Evolutionary conservation across 2,113 vertebrate genomes (phyloP).

Genomic region (Pan troglodytes): DNA sequence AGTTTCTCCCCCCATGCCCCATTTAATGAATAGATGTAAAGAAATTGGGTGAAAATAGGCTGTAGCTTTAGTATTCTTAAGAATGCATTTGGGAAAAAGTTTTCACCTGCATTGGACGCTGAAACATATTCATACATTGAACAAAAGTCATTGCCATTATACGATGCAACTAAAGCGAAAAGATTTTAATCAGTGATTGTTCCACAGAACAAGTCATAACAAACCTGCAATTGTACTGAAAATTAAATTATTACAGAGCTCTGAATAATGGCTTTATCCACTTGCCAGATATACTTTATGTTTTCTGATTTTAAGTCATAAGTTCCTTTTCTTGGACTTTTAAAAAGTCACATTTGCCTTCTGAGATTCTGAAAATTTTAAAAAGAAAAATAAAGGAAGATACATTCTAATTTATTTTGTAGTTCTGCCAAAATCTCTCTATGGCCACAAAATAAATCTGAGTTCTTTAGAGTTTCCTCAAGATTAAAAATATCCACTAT

Average conservation of each 20-base stretch:
- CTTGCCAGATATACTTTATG: neutral
- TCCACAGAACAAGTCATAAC: neutral
- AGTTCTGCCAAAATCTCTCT: neutral
- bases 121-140: neutral
- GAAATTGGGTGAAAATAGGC: neutral
- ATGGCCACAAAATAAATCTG: neutral
- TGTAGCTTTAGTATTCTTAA: neutral
- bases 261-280: neutral
- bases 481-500: slow-evolving; percentile 16
- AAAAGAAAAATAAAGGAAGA: neutral
- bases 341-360: neutral
- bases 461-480: neutral
- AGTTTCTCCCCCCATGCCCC: accelerated
- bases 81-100: neutral
- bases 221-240: neutral
- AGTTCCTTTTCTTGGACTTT: neutral
- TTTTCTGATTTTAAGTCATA: neutral
- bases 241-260: neutral
- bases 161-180: neutral
- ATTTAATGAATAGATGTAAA: neutral
- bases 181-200: neutral
- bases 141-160: neutral
- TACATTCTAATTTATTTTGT: slow-evolving; percentile 19
- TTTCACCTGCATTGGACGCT: neutral
- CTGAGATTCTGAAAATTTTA: neutral